These are phyloP conservation scores for Cheilosia pagana DNA, from an alignment of 2,888 invertebrate genomes.

Conservation along the genomic window DNA sequence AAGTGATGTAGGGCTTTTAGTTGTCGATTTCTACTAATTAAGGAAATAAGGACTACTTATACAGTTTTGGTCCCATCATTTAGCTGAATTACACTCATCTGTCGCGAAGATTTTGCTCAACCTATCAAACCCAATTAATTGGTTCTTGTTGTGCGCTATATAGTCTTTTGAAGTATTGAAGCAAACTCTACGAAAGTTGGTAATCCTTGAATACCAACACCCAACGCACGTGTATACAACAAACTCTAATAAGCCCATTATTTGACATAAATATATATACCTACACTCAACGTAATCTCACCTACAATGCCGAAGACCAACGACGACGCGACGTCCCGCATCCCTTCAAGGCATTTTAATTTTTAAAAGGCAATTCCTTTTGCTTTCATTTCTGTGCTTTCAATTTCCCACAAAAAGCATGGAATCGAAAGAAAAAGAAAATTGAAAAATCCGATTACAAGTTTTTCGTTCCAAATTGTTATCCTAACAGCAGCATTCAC, in stretches of 20 bases:
- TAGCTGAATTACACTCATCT: too few relatives aligned
- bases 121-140: too few relatives aligned
- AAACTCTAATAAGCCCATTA: slow-evolving; percentile 51
- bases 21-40: too few relatives aligned
- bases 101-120: too few relatives aligned
- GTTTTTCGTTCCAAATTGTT: slow-evolving; percentile 63
- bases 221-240: background rate
- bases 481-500: slow-evolving; percentile 30
- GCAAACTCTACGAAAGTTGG: too few relatives aligned
- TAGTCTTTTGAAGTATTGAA: too few relatives aligned
- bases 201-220: background rate
- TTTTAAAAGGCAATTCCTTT: slow-evolving; percentile 57
- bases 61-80: too few relatives aligned
- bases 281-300: slow-evolving; percentile 8
- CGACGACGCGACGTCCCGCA: background rate
- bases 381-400: background rate
- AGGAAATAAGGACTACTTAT: too few relatives aligned
- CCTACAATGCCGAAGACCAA: too few relatives aligned
- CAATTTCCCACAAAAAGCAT: background rate
- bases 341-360: slow-evolving; percentile 63
- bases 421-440: background rate
- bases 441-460: slow-evolving; percentile 67
- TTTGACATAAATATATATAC: slow-evolving; percentile 28
- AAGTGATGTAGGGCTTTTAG: too few relatives aligned
- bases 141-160: too few relatives aligned